Evolutionary conservation across 2,113 vertebrate genomes (phyloP), one percentile per base, ranked within the genome.

Genomic region (Cranoglanis bouderius): DNA sequence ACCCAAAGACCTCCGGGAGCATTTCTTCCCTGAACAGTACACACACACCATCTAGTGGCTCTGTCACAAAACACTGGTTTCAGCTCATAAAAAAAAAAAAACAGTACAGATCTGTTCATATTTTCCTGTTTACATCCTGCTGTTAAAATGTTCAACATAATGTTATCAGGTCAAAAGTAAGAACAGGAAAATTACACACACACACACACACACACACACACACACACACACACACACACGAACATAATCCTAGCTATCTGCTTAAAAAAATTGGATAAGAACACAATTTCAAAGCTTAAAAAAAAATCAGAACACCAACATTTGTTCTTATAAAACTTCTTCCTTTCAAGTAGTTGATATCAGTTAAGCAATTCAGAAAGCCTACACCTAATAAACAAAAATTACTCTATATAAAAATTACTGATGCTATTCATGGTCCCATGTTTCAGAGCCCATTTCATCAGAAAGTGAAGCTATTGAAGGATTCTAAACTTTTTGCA

Each of bases 1-100:
- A 91, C 90, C 59, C 90, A 59, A 82, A 88, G 85, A 89, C 85
- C 90, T 63, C 85, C 18, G 4, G 19, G 85, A 89, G 63, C 29
- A 57, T 16, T n/a, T 67, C 4, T 53, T 59, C 8, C 26, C 19
- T 38, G 13, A 43, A 32, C 51, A 51, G 81, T 29, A 18, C 88
- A 85, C 85, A 85, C 86, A 80, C 77, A 0, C 90, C 90, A 85
- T 88, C 90, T 91, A 86, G 82, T 83, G 90, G 88, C 29, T 74
- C 13, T 46, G 16, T 35, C 19, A 82, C 78, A 38, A 38, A 35
- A 63, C 21, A 75, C 55, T 40, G 90, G 84, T 81, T 75, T 85
- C n/a, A 18, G 49, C 13, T n/a, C 13, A 18, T 13, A 32, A 19
- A 19, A 19, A 10, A 16, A 53, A 18, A 19, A 61, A 63, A 63